These are phyloP conservation scores for Prolemur simus DNA, from an alignment of 2,113 vertebrate genomes.

Conservation along the genomic window DNA sequence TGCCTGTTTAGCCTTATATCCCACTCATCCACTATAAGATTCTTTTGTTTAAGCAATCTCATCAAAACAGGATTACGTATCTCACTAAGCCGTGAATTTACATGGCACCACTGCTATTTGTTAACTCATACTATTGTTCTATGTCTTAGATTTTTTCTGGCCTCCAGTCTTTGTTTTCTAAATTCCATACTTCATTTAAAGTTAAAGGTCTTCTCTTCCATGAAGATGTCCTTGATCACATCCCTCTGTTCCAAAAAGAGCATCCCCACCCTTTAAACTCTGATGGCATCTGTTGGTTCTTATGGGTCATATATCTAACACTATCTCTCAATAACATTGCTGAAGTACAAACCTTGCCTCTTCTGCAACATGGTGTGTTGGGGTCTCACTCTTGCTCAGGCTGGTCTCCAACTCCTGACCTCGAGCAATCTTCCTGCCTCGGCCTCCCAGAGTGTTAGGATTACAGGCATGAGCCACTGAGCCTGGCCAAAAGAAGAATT, in stretches of 20 bases:
- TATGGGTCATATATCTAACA: not conserved
- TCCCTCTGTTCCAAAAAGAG: not conserved
- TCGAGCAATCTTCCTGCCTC: too few species aligned
- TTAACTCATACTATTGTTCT: not conserved
- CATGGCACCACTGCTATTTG: not conserved
- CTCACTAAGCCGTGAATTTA: not conserved
- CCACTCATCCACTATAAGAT: not conserved
- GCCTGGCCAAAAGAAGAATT: not conserved
- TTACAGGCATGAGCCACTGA: too few species aligned
- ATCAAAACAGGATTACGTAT: not conserved
- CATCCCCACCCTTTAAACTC: not conserved
- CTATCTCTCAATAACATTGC: not conserved
- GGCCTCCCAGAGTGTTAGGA: too few species aligned
- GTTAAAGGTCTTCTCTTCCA: not conserved
- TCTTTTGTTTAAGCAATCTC: not conserved
- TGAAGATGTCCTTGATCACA: not conserved
- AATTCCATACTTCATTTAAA: not conserved
- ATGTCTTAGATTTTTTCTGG: not conserved
- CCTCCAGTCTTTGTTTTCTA: not conserved
- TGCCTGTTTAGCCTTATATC: not conserved
- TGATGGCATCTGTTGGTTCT: not conserved
- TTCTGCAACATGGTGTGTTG: not conserved
- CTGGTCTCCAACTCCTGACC: too few species aligned
- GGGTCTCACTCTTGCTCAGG: too few species aligned
- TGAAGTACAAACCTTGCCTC: not conserved